Conservation (phyloP, 2,113 vertebrate species). For the Ammodytes marinus region DNA sequence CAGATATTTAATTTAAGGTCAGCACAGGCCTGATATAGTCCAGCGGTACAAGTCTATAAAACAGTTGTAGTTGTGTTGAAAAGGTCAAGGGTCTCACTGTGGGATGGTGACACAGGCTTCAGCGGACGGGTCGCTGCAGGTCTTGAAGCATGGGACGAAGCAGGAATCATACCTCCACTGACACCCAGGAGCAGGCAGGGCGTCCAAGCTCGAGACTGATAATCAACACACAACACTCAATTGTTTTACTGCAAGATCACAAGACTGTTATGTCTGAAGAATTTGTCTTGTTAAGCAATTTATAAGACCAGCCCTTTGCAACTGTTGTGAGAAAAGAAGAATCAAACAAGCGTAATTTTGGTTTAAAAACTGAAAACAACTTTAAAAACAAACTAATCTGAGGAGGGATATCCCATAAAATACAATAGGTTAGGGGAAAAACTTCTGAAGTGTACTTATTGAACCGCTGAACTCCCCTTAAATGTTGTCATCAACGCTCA, state of each 20-base stretch:
- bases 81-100: constrained; percentile 85
- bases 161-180: constrained; percentile 96
- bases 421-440: no score
- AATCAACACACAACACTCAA: constrained; percentile 38
- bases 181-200: constrained; percentile 83
- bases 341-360: no score
- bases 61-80: background rate
- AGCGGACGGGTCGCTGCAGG: constrained; percentile 92
- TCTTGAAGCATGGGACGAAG: constrained; percentile 91
- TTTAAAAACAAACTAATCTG: no score
- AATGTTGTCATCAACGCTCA: no score
- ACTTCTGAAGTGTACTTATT: no score
- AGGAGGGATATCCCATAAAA: no score
- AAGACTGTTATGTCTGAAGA: background rate
- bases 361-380: no score
- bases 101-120: constrained; percentile 87
- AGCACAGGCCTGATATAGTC: background rate
- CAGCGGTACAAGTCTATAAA: background rate
- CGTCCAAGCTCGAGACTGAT: constrained; percentile 82
- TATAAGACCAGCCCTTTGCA: no score
- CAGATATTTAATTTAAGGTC: background rate
- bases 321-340: no score
- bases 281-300: background rate
- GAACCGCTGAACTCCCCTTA: no score
- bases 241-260: background rate